A percentile compares a stretch with the other conserved stretches of the same genome.
Evolutionary conservation across 2,113 vertebrate species (phyloP).

Genomic region (Echinops telfairi): DNA sequence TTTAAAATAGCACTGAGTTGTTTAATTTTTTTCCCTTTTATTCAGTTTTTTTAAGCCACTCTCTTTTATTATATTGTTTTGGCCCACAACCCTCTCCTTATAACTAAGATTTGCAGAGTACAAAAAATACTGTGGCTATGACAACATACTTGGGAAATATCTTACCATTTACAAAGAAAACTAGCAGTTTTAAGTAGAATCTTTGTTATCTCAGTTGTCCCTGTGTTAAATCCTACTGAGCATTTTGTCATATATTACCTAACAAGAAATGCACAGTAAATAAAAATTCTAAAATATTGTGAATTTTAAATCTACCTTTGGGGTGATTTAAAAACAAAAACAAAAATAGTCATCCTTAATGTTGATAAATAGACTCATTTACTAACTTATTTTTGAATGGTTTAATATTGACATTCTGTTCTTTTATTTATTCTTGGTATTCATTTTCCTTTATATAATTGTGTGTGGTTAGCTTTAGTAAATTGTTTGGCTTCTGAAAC

Average conservation of each 20-base stretch:
- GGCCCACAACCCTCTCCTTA: not conserved
- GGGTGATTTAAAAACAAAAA: not conserved
- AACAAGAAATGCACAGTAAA: conserved; percentile 68
- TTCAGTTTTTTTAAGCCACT: not conserved
- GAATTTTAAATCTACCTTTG: conserved; percentile 71
- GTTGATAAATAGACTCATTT: not conserved
- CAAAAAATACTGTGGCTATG: conserved; percentile 18
- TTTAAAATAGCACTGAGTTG: conserved; percentile 53
- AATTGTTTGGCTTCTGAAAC: conserved; percentile 72
- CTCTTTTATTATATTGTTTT: not conserved
- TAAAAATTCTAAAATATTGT: conserved; percentile 76
- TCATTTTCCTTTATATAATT: conserved; percentile 38
- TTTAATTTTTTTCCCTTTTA: conserved; percentile 47
- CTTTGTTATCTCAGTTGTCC: conserved; percentile 65
- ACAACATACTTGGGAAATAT: conserved; percentile 66
- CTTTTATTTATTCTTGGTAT: accelerated
- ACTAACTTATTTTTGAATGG: not conserved
- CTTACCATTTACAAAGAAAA: conserved; percentile 45
- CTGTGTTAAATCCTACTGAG: conserved; percentile 70
- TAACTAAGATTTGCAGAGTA: not conserved
- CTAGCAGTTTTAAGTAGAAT: conserved; percentile 60
- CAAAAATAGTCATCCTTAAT: conserved; percentile 58
- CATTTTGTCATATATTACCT: conserved; percentile 73
- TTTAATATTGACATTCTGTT: not conserved
- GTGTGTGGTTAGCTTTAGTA: conserved; percentile 56